phyloP scores from a whole-genome alignment of 2,113 vertebrate genomes.

The Serinus canaria region DNA sequence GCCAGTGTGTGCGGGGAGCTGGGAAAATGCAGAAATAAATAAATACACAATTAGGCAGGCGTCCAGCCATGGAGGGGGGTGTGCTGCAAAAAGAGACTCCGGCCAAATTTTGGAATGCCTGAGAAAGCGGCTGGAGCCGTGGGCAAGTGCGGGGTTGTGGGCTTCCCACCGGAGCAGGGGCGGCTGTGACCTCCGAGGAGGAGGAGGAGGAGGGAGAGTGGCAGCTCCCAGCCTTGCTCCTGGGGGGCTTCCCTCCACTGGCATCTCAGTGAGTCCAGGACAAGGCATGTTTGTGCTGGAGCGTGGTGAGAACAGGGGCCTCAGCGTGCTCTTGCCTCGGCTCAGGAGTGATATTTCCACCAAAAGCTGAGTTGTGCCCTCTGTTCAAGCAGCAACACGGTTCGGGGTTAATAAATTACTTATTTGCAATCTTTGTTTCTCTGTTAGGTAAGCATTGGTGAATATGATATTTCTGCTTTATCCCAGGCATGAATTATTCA shows the following conservation, averaged over 20 bases:
- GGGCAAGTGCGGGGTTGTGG: constrained; percentile 30
- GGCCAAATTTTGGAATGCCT: constrained; percentile 68
- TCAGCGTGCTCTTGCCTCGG: rapidly evolving
- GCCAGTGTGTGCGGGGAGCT: constrained; percentile 45
- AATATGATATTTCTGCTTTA: constrained; percentile 56
- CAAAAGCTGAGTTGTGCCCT: not conserved
- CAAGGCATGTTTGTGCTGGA: not conserved
- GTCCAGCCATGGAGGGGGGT: constrained; percentile 46
- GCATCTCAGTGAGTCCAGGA: not conserved
- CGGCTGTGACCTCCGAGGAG: rapidly evolving
- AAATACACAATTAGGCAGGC: constrained; percentile 75
- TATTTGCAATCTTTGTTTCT: constrained; percentile 26
- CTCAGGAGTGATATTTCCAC: not conserved
- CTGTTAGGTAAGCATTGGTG: constrained; percentile 31
- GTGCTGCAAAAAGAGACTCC: constrained; percentile 16
- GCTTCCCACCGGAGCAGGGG: constrained; percentile 54
- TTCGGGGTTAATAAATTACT: constrained; percentile 55
- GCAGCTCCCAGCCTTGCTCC: not conserved
- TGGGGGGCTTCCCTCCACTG: rapidly evolving
- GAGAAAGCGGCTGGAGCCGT: constrained; percentile 61
- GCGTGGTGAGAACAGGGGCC: not conserved
- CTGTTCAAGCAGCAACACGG: constrained; percentile 9
- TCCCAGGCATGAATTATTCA: constrained; percentile 56
- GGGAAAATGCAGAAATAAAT: constrained; percentile 75
- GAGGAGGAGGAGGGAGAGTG: not conserved